These are phyloP conservation scores for Coenonympha glycerion DNA, from an alignment of 2,888 invertebrate species.

Conservation along the genomic window DNA sequence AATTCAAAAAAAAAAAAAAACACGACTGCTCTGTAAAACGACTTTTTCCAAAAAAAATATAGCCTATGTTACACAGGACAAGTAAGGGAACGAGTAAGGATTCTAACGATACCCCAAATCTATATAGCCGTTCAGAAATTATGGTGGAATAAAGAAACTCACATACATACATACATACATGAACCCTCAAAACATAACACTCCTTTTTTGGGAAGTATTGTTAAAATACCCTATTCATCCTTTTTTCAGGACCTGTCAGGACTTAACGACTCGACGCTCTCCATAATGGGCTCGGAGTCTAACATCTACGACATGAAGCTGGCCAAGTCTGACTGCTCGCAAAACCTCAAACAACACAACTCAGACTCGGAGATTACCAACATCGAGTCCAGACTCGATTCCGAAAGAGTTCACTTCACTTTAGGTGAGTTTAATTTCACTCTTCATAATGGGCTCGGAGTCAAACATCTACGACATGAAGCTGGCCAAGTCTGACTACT, in stretches of 20 bases:
- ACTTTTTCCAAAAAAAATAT: too few relatives aligned
- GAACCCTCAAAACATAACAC: too few relatives aligned
- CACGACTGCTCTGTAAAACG: too few relatives aligned
- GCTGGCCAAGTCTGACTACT: slow-evolving; percentile 33
- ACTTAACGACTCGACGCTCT: slow-evolving; percentile 59
- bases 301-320: slow-evolving; percentile 64
- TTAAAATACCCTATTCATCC: neutral
- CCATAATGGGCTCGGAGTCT: slow-evolving; percentile 70
- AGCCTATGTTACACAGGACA: too few relatives aligned
- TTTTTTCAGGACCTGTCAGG: slow-evolving; percentile 50
- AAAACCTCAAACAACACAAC: slow-evolving; percentile 44
- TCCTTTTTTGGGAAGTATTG: too few relatives aligned
- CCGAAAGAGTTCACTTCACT: slow-evolving; percentile 52
- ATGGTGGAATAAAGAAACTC: too few relatives aligned
- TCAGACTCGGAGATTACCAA: slow-evolving; percentile 63
- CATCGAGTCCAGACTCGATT: slow-evolving; percentile 26
- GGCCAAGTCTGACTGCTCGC: slow-evolving; percentile 30
- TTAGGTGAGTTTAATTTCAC: slow-evolving; percentile 40
- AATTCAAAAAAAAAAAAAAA: too few relatives aligned
- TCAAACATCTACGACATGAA: slow-evolving; percentile 66
- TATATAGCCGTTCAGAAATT: too few relatives aligned
- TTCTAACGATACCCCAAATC: too few relatives aligned
- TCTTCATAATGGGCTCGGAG: slow-evolving; percentile 70
- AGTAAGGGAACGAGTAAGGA: too few relatives aligned
- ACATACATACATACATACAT: too few relatives aligned